Evolutionary conservation across 2,888 invertebrate species (phyloP).

Genomic region (Ormyrus rosae): DNA sequence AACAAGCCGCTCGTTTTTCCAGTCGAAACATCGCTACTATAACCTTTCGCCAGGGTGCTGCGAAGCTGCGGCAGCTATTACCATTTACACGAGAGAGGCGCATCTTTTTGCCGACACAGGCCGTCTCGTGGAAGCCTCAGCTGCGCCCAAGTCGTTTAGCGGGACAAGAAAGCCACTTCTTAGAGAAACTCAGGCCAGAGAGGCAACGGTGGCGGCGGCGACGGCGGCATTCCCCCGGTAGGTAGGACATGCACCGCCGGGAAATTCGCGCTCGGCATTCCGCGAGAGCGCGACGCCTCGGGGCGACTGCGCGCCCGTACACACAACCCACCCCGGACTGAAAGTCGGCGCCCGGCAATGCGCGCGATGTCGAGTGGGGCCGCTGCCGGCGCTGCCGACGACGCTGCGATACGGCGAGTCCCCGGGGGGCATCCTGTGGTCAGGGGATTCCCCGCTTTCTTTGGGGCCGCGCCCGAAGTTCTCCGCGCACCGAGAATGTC

Average conservation of each 20-base stretch:
- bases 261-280: slow-evolving; percentile 53
- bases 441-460: slow-evolving; percentile 70
- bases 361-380: slow-evolving; percentile 8
- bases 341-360: slow-evolving; percentile 51
- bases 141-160: too few species aligned
- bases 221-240: slow-evolving; percentile 18
- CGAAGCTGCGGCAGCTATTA: too few species aligned
- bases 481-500: slow-evolving; percentile 70
- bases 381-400: neutral
- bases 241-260: neutral
- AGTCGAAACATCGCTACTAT: too few species aligned
- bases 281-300: slow-evolving; percentile 30
- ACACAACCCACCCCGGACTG: neutral
- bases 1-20: too few species aligned
- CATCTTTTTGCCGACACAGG: too few species aligned
- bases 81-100: too few species aligned
- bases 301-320: neutral
- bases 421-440: slow-evolving; percentile 70
- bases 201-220: too few species aligned
- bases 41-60: too few species aligned
- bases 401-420: neutral
- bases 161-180: slow-evolving; percentile 22
- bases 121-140: too few species aligned
- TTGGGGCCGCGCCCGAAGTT: slow-evolving; percentile 43
- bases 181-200: slow-evolving; percentile 13